Conservation (phyloP, 64 coral and sea anemone species). For the Trachythela sp. region DNA sequence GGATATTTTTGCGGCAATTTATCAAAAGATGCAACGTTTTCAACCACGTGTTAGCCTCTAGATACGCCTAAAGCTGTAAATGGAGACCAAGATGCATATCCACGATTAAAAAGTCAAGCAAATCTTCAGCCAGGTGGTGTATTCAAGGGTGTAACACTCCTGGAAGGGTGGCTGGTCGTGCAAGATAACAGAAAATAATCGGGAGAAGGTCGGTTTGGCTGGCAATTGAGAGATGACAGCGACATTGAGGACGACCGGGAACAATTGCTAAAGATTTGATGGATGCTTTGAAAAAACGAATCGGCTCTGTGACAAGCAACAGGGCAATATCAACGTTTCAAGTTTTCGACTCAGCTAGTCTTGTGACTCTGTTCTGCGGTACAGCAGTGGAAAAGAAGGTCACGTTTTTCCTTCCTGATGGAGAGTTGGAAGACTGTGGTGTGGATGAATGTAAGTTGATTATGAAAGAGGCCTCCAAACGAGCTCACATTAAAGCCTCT, state of each 20-base stretch:
- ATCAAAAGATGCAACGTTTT: no score
- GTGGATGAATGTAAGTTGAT: conserved; percentile 1
- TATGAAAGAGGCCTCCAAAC: neutral
- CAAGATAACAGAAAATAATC: neutral
- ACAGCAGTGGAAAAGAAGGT: neutral
- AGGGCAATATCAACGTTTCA: conserved; percentile 1
- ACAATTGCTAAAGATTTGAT: neutral
- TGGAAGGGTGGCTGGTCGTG: neutral
- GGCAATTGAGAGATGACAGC: neutral
- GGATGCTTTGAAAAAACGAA: neutral
- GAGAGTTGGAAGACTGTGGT: neutral
- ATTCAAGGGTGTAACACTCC: neutral
- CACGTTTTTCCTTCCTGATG: neutral
- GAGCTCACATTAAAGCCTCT: neutral
- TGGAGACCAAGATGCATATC: neutral
- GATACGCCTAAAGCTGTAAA: neutral
- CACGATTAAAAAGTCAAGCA: neutral
- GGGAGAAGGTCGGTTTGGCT: neutral
- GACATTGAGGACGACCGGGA: neutral
- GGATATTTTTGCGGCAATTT: no score
- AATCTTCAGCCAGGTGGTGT: neutral
- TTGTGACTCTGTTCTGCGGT: conserved; percentile 1
- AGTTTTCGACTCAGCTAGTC: neutral
- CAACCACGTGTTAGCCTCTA: no score
- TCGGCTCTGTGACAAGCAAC: neutral